Conservation (phyloP, 2,797 vertebrate species). For the Arctocebus calabarensis region DNA sequence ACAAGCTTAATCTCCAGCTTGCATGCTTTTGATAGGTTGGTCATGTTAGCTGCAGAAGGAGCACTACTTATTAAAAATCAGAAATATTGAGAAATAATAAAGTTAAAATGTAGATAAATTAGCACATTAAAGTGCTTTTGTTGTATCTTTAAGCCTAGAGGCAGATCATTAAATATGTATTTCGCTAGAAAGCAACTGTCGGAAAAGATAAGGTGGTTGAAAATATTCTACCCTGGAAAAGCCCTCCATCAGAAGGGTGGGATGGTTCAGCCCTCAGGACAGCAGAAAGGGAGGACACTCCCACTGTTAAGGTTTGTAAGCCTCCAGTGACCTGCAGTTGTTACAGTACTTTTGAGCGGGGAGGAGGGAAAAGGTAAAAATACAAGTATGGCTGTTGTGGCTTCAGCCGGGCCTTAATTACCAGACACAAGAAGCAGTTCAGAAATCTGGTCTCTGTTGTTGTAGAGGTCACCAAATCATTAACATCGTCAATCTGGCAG, state of each 20-base stretch:
- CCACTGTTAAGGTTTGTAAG: conserved; percentile 78
- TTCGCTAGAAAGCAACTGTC: conserved; percentile 89
- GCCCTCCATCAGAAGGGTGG: conserved; percentile 78
- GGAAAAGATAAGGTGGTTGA: conserved; percentile 89
- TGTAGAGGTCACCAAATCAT: conserved; percentile 91
- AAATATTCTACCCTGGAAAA: conserved; percentile 82
- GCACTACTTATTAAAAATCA: conserved; percentile 81
- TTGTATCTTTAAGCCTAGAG: conserved; percentile 89
- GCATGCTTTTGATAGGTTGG: conserved; percentile 73
- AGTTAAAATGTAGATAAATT: conserved; percentile 84
- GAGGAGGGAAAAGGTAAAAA: conserved; percentile 82
- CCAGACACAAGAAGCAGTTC: conserved; percentile 91
- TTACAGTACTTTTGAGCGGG: conserved; percentile 79
- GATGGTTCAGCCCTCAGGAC: conserved; percentile 83
- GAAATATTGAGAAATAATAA: conserved; percentile 85
- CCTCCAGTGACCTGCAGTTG: conserved; percentile 79
- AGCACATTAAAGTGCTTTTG: conserved; percentile 88
- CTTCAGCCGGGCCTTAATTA: conserved; percentile 90
- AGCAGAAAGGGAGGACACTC: conserved; percentile 80
- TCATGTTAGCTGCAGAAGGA: conserved; percentile 58
- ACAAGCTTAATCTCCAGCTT: conserved; percentile 68
- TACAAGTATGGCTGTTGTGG: conserved; percentile 86
- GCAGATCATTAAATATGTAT: conserved; percentile 92
- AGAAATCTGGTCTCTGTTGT: conserved; percentile 91
- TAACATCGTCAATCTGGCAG: conserved; percentile 92